Conservation (phyloP, 1,140 invertebrate genomes). For the Daktulosphaira vitifoliae region DNA sequence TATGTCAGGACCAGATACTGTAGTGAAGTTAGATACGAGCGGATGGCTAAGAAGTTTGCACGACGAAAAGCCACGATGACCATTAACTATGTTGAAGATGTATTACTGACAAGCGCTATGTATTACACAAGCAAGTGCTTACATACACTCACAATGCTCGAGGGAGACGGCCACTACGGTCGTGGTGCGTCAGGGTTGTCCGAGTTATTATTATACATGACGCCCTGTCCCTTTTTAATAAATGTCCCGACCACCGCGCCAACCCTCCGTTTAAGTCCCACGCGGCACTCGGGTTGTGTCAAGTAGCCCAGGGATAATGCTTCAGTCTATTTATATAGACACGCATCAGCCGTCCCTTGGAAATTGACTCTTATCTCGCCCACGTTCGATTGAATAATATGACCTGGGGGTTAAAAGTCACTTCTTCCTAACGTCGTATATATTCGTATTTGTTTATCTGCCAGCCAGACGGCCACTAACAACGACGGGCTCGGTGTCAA, state of each 20-base stretch:
- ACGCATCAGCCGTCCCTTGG: background rate
- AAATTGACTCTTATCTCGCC: slow-evolving; percentile 24
- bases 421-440: no score
- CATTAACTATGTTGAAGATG: background rate
- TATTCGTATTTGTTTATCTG: no score
- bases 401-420: background rate
- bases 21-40: no score
- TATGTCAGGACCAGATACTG: no score
- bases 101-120: slow-evolving; percentile 3
- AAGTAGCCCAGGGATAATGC: slow-evolving; percentile 3
- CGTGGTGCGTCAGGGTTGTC: slow-evolving; percentile 8
- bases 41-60: no score
- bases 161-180: no score
- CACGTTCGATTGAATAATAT: slow-evolving; percentile 9
- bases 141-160: no score
- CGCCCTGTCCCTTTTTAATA: slow-evolving; percentile 27
- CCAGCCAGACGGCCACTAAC: no score
- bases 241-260: background rate
- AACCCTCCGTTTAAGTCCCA: background rate
- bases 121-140: background rate
- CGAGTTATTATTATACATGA: slow-evolving; percentile 28
- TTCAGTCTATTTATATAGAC: background rate
- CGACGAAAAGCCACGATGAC: no score
- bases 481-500: no score
- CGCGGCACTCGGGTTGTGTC: background rate